Base-by-base conservation (phyloP, 2,888 invertebrate genomes). In the Lepetodrilus schrolli region DNA sequence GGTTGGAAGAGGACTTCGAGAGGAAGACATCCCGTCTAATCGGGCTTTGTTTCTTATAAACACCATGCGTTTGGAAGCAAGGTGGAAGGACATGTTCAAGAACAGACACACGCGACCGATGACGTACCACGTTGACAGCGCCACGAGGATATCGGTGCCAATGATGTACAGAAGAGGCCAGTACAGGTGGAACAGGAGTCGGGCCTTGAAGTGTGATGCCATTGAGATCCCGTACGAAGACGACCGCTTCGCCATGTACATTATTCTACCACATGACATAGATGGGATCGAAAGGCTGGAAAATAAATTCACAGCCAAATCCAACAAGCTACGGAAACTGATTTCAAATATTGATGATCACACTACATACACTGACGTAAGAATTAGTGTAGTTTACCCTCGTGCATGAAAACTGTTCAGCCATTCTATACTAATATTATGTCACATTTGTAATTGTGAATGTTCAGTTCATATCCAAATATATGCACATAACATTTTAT, bases 161-260 rank as follows among this genome's bases (percentile, higher is more conserved):
- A 58, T 34, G 7, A 58, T 58, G 58, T 17, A 30, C 58, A 58
- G 30, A n/a, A 23, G 34, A n/a, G 58, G 58, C 34, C 2, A 58
- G 1, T 58, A 58, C 58, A 58, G 21, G n/a, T n/a, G 13, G 13
- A 10, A 30, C 34, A 58, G n/a, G 34, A 58, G 17, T 34, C 0
- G n/a, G 4, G 34, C 26, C 17, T n/a, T 58, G 0, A n/a, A n/a
- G 0, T 58, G 23, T 30, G 34, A 58, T 0, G 34, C 34, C 30
- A 8, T 58, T 2, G 58, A 58, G 58, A 13, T 58, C 3, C 58
- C 58, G n/a, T 58, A 58, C 26, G 30, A 58, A 17, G 58, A 34
- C 3, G 30, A 21, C 10, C 58, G 58, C 13, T 58, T 58, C 30
- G 58, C 58, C 30, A 58, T 58, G 58, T 58, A 58, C 8, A 58